A percentile compares a stretch with the other conserved stretches of the same genome.
These are phyloP conservation scores for Daboia siamensis DNA, from an alignment of 2,113 vertebrate species.

Conservation along the genomic window DNA sequence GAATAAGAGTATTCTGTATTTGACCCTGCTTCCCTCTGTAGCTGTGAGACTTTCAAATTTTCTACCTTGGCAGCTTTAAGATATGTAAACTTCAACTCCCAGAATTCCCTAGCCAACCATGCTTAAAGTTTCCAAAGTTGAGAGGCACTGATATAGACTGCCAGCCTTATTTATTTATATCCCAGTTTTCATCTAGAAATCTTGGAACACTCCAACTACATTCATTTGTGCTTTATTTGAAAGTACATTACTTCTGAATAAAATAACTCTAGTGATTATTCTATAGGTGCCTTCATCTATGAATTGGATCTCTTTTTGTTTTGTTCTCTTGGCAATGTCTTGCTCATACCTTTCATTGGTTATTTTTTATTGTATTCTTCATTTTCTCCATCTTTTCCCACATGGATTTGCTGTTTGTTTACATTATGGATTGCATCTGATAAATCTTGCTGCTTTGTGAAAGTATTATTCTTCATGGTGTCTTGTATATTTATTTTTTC, in stretches of 20 bases:
- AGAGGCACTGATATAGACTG: neutral
- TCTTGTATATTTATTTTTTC: slow-evolving; percentile 26
- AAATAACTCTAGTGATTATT: neutral
- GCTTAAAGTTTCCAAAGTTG: neutral
- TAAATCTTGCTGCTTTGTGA: slow-evolving; percentile 2
- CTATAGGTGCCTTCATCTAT: neutral
- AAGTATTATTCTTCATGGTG: slow-evolving; percentile 17
- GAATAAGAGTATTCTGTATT: neutral
- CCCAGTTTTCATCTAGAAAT: neutral
- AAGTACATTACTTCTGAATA: neutral
- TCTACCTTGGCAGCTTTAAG: neutral
- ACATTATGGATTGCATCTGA: slow-evolving; percentile 14
- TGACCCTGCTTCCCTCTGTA: neutral
- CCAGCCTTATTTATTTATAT: neutral
- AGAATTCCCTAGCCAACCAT: neutral
- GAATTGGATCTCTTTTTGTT: neutral
- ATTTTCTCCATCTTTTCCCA: neutral
- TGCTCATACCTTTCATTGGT: neutral
- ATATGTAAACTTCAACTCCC: neutral
- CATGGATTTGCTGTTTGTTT: neutral
- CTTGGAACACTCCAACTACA: neutral
- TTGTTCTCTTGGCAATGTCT: neutral
- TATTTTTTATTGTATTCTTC: neutral
- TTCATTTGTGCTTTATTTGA: neutral
- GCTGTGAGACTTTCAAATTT: neutral